Percentiles rank a stretch among this genome's conserved stretches.
phyloP scores from a whole-genome alignment of 2,888 invertebrate genomes.

The Noctua pronuba region DNA sequence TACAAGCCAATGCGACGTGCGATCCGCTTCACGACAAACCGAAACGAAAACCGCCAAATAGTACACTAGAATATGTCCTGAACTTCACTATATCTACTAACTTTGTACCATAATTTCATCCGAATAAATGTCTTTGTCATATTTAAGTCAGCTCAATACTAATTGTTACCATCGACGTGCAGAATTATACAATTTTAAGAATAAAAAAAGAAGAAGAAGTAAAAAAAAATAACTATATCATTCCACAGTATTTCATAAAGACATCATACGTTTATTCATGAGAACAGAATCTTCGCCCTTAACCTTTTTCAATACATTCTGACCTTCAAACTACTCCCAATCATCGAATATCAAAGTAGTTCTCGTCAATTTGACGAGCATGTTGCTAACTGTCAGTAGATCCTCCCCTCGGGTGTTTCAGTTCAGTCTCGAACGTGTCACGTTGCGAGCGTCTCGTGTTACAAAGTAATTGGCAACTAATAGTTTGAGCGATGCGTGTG shows the following conservation, averaged over 20 bases:
- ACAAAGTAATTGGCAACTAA: conserved; percentile 50
- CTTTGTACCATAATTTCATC: no score
- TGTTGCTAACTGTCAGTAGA: conserved; percentile 30
- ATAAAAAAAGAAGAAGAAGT: not conserved
- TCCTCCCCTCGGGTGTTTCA: conserved; percentile 21
- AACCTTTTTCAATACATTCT: not conserved
- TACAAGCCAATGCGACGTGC: no score
- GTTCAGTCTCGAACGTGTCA: conserved; percentile 11
- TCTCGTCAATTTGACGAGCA: conserved; percentile 29
- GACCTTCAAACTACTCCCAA: not conserved
- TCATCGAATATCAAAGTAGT: conserved; percentile 24
- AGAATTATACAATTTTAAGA: no score
- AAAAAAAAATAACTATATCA: not conserved
- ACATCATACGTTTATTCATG: not conserved
- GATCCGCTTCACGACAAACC: no score
- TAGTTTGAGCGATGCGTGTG: conserved; percentile 32
- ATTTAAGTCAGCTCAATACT: no score
- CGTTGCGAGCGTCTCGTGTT: conserved; percentile 34
- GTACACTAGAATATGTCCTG: no score
- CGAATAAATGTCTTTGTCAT: no score
- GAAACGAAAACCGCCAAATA: no score
- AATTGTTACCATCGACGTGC: no score
- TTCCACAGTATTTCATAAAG: not conserved
- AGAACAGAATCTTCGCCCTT: no score
- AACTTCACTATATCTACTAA: no score